Conservation (phyloP, 2,113 vertebrate genomes). For the Tychaedon coryphoeus region DNA sequence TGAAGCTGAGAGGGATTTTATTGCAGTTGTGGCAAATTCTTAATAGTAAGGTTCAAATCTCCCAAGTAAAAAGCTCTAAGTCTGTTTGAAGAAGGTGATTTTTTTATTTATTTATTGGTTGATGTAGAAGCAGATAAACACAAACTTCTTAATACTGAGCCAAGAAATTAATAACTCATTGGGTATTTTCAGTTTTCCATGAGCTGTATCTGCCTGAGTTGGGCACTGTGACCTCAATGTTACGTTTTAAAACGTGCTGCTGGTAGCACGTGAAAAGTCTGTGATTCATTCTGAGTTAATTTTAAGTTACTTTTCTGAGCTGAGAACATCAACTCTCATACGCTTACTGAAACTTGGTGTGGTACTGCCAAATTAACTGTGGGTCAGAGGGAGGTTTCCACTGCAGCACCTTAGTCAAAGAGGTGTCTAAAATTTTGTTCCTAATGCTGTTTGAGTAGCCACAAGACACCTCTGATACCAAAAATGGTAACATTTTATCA, state of each 20-base stretch:
- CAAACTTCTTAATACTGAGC: background rate
- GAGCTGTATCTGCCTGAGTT: background rate
- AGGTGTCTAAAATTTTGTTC: background rate
- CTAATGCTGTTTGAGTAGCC: background rate
- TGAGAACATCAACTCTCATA: background rate
- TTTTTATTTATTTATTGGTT: background rate
- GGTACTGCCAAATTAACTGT: no score
- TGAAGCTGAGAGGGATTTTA: background rate
- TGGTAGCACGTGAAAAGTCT: background rate
- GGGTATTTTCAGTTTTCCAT: background rate
- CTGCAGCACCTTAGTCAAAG: background rate
- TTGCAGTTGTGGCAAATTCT: background rate
- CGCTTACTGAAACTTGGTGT: fast-evolving
- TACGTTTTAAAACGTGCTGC: background rate
- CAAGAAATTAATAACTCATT: fast-evolving
- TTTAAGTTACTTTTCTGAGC: background rate
- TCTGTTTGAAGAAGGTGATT: fast-evolving
- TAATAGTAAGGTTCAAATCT: background rate
- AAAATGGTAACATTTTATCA: background rate
- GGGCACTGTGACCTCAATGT: background rate
- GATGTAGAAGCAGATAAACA: background rate
- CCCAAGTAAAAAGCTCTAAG: background rate
- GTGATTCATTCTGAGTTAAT: background rate
- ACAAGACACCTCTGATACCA: background rate
- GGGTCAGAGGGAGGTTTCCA: background rate